These are phyloP conservation scores for Smutsia gigantea DNA, from an alignment of 2,797 vertebrate species.

Conservation along the genomic window DNA sequence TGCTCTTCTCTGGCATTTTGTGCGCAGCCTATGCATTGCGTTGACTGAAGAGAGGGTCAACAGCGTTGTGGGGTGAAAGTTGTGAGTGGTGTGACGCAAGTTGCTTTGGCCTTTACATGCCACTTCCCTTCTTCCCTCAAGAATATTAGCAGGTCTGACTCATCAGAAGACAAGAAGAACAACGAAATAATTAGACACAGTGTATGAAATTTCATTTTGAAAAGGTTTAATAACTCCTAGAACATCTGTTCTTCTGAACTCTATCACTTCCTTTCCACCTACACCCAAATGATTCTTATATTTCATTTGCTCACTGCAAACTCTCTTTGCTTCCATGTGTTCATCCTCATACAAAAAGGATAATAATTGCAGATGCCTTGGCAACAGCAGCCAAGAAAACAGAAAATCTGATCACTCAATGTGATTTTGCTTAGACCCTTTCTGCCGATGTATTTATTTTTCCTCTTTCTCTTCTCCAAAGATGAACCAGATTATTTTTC, in stretches of 20 bases:
- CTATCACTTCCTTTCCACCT: conserved; percentile 74
- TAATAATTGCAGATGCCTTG: conserved; percentile 74
- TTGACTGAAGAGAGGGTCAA: conserved; percentile 74
- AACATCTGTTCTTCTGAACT: conserved; percentile 80
- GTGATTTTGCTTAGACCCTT: conserved; percentile 65
- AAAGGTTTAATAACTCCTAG: conserved; percentile 82
- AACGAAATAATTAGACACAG: conserved; percentile 81
- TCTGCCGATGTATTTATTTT: background rate
- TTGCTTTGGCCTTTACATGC: conserved; percentile 58
- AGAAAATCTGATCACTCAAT: conserved; percentile 64
- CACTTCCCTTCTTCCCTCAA: conserved; percentile 73
- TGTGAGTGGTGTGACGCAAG: conserved; percentile 59
- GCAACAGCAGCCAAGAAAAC: conserved; percentile 73
- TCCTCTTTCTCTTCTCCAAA: conserved; percentile 37
- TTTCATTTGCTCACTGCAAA: conserved; percentile 71
- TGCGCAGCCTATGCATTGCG: conserved; percentile 71
- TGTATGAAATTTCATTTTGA: conserved; percentile 79
- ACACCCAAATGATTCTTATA: conserved; percentile 66
- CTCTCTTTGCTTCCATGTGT: conserved; percentile 73
- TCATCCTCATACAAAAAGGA: conserved; percentile 63
- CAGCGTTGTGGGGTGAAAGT: conserved; percentile 69
- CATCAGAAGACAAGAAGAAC: conserved; percentile 72
- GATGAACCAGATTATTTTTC: background rate
- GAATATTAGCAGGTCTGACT: conserved; percentile 83
- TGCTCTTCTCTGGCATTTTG: conserved; percentile 81